Evolutionary conservation across 2,888 invertebrate species (phyloP).

Genomic region (Caenorhabditis angaria): DNA sequence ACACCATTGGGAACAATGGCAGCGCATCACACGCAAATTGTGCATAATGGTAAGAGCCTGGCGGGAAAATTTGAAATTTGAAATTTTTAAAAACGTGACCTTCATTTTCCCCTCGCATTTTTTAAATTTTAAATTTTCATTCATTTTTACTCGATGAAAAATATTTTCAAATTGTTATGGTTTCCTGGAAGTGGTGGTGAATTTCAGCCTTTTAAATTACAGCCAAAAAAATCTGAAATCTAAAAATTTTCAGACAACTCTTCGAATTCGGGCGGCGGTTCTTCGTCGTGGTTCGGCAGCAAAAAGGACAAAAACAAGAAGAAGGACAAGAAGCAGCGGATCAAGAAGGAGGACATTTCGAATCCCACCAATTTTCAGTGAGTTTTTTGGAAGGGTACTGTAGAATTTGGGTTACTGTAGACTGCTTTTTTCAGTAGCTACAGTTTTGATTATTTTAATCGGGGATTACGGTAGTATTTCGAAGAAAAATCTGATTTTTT

Average conservation of each 20-base stretch:
- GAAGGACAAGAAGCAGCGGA: slow-evolving; percentile 57
- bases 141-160: slow-evolving; percentile 4
- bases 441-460: neutral
- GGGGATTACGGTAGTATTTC: neutral
- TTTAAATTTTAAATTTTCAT: neutral
- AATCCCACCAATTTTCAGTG: slow-evolving; percentile 70
- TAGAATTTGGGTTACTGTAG: no score
- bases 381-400: slow-evolving; percentile 67
- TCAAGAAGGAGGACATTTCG: slow-evolving; percentile 70
- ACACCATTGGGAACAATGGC: slow-evolving; percentile 54
- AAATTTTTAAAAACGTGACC: slow-evolving; percentile 4
- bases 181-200: neutral
- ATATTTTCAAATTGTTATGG: neutral
- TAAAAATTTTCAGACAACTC: slow-evolving; percentile 6
- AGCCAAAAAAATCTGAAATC: slow-evolving; percentile 13
- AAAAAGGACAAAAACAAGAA: slow-evolving; percentile 44
- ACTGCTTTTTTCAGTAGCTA: no score
- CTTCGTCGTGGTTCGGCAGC: slow-evolving; percentile 18
- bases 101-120: neutral
- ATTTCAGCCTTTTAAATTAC: neutral
- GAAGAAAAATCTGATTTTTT: neutral
- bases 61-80: neutral
- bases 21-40: slow-evolving; percentile 10
- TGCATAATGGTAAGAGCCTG: slow-evolving; percentile 10
- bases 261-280: slow-evolving; percentile 12